Conservation (phyloP, 2,888 invertebrate genomes). For the Tinea trinotella region DNA sequence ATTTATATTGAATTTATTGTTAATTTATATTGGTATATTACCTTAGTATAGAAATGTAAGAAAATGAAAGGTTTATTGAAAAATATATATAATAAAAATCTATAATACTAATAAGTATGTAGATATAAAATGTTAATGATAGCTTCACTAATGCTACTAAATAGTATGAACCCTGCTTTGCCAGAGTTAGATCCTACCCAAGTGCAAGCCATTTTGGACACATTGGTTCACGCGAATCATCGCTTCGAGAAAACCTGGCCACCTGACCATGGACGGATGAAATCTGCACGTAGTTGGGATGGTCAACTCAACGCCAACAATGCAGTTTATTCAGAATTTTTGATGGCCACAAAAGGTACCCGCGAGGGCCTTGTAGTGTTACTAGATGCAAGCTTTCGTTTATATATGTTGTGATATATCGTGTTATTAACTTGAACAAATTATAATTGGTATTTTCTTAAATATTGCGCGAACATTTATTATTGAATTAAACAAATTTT, state of each 20-base stretch:
- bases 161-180: conserved; percentile 39
- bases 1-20: no score
- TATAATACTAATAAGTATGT: background rate
- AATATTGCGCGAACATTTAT: no score
- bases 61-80: no score
- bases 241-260: conserved; percentile 58
- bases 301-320: conserved; percentile 47
- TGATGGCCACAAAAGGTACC: conserved; percentile 59
- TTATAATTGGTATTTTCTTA: no score
- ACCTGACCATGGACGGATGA: conserved; percentile 37
- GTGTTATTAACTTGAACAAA: no score
- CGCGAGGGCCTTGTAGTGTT: conserved; percentile 22
- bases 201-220: conserved; percentile 57
- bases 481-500: no score
- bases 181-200: conserved; percentile 61
- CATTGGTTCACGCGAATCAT: conserved; percentile 44
- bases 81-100: no score
- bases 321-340: conserved; percentile 46
- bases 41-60: no score
- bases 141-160: conserved; percentile 48
- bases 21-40: no score
- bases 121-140: background rate
- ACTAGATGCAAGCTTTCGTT: conserved; percentile 3
- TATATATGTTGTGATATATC: background rate
- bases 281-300: conserved; percentile 45